These are phyloP conservation scores for Slavum lentiscoides DNA, from an alignment of 2,888 invertebrate genomes.

Conservation along the genomic window DNA sequence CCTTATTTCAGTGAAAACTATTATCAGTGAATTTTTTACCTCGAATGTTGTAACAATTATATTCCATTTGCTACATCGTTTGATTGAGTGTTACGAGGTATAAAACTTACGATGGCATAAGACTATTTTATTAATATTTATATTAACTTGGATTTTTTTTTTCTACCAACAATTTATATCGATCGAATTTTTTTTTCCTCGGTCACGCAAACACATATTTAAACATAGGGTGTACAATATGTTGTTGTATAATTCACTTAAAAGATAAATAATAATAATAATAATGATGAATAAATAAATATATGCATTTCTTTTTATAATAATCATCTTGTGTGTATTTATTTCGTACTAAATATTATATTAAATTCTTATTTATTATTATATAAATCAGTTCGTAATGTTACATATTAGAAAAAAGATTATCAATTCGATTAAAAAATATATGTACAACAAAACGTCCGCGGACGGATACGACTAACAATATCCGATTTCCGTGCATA, in stretches of 20 bases:
- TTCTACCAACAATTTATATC: constrained; percentile 21
- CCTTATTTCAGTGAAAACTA: not conserved
- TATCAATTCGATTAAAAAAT: not conserved
- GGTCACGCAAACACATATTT: not conserved
- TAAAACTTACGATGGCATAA: constrained; percentile 21
- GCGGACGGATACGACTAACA: not conserved
- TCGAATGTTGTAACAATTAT: constrained; percentile 11
- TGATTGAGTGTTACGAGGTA: constrained; percentile 23
- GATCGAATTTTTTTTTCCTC: constrained; percentile 22
- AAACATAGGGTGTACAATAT: constrained; percentile 30
- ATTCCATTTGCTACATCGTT: constrained; percentile 31
- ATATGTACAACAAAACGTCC: not conserved
- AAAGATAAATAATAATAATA: not conserved
- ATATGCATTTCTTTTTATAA: constrained; percentile 47
- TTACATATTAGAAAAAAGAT: not conserved
- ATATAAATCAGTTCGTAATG: constrained; percentile 17
- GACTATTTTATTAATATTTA: not conserved
- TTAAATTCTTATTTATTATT: not conserved
- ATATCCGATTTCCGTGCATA: constrained; percentile 40
- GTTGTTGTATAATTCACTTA: constrained; percentile 37
- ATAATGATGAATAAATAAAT: constrained; percentile 15
- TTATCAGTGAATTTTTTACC: constrained; percentile 30
- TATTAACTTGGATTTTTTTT: constrained; percentile 19
- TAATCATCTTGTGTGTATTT: constrained; percentile 23
- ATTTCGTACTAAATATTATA: not conserved